Evolutionary conservation across 2,113 vertebrate species (phyloP), one percentile per base, ranked within the genome.

Genomic region (Serinus canaria): DNA sequence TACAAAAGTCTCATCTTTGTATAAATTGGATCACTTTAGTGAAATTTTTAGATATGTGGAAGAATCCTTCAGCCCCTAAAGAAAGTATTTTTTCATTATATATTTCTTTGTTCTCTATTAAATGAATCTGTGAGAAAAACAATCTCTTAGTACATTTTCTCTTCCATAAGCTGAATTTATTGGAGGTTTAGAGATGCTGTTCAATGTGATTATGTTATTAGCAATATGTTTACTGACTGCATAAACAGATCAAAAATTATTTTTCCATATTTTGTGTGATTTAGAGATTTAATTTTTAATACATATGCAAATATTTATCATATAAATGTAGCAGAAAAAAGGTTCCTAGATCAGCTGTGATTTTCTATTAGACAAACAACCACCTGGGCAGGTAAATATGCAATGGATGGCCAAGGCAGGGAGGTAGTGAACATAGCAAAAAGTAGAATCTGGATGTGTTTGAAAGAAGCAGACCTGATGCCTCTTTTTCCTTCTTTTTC

Each of bases 201-300:
- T 86, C 35, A 35, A 44, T n/a, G 13, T 77, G 55, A 73, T 95
- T 77, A 43, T 74, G 12, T 33, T 95, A 62, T 92, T 87, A 89
- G 18, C 52, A 68, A 21, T 81, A 64, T 18, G 13, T 49, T 72
- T 46, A 11, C 20, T 91, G 50, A 59, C 47, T 52, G 41, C 0
- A 2, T 53, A 92, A 94, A 72, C 7, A 70, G 35, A 56, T 62
- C 3, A 89, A 94, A 87, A 87, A 84, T 21, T n/a, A 56, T 73
- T 94, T 96, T 67, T 70, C 6, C 21, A 30, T 59, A 30, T 47
- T 95, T 87, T 68, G 15, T 5, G 2, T 8, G 20, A 86, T 90
- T 64, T 83, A 83, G 41, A 81, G 33, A 68, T 95, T 78, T 83
- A 3, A 9, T 75, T 91, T 92, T 92, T 83, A 94, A 77, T 52